A percentile compares a stretch with the other conserved stretches of the same genome.
Conservation (phyloP, 1,140 invertebrate genomes). For the Aphidius gifuensis region DNA sequence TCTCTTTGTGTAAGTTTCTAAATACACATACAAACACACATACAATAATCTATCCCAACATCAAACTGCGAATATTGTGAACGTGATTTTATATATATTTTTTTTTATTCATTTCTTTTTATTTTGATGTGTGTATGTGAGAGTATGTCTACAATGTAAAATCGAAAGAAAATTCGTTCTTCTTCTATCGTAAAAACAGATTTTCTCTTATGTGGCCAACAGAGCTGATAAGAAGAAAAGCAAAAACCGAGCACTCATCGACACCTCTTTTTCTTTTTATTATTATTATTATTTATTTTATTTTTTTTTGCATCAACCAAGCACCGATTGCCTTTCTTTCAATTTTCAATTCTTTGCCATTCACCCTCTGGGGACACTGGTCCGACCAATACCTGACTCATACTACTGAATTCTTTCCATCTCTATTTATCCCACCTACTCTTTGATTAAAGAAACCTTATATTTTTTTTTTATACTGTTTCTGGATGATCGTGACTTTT, state of each 20-base stretch:
- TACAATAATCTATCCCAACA: too few species aligned
- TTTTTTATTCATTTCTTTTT: too few species aligned
- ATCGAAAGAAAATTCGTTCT: too few species aligned
- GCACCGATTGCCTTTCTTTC: not conserved
- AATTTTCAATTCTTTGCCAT: conserved; percentile 9
- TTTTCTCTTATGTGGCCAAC: too few species aligned
- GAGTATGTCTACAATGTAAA: too few species aligned
- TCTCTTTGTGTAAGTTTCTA: too few species aligned
- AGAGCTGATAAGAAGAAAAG: not conserved
- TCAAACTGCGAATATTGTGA: too few species aligned
- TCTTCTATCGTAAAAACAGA: too few species aligned
- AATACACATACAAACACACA: too few species aligned
- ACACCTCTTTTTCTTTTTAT: not conserved
- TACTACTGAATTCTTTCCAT: not conserved
- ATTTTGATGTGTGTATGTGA: too few species aligned
- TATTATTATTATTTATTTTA: too few species aligned
- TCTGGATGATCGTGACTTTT: not conserved
- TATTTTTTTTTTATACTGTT: not conserved
- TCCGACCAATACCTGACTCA: not conserved
- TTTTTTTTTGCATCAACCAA: not conserved
- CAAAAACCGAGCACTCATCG: conserved; percentile 2
- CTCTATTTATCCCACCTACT: conserved; percentile 10
- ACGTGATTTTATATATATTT: too few species aligned
- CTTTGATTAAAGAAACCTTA: conserved; percentile 11
- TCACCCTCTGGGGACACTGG: not conserved